Conservation (phyloP, 2,113 vertebrate species). For the Hystrix brachyura region DNA sequence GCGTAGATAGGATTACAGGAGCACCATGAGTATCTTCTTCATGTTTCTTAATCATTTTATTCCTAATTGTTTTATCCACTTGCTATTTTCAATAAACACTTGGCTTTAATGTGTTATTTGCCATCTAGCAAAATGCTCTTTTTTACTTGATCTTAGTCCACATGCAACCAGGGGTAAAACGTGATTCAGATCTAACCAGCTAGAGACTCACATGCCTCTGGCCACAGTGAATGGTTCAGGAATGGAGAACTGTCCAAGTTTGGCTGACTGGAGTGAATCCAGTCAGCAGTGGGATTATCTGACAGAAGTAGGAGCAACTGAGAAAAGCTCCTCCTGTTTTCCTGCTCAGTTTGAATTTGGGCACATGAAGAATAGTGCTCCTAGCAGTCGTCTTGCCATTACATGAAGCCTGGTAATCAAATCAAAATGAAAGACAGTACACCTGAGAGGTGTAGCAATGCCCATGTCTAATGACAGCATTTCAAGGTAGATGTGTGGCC, state of each 20-base stretch:
- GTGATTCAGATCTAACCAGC: background rate
- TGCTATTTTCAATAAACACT: constrained; percentile 57
- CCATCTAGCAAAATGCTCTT: constrained; percentile 26
- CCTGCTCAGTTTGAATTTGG: constrained; percentile 28
- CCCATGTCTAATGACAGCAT: background rate
- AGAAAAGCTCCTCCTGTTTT: constrained; percentile 51
- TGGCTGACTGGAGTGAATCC: background rate
- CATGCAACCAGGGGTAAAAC: background rate
- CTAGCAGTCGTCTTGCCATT: background rate
- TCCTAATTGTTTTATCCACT: constrained; percentile 44
- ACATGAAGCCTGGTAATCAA: constrained; percentile 41
- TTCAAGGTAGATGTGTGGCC: background rate
- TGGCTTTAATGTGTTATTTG: constrained; percentile 4
- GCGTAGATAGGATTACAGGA: background rate
- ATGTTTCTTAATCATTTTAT: constrained; percentile 58
- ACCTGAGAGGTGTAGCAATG: background rate
- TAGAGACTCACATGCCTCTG: constrained; percentile 36
- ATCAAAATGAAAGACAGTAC: background rate
- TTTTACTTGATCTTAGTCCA: background rate
- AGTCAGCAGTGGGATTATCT: background rate
- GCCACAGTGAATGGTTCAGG: constrained; percentile 33
- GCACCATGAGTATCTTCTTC: background rate
- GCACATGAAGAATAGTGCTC: background rate
- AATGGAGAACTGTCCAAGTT: constrained; percentile 50
- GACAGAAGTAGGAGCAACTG: background rate